Evolutionary conservation across 2,113 vertebrate species (phyloP), one percentile per base, ranked within the genome.

Genomic region (Ammodytes dubius): DNA sequence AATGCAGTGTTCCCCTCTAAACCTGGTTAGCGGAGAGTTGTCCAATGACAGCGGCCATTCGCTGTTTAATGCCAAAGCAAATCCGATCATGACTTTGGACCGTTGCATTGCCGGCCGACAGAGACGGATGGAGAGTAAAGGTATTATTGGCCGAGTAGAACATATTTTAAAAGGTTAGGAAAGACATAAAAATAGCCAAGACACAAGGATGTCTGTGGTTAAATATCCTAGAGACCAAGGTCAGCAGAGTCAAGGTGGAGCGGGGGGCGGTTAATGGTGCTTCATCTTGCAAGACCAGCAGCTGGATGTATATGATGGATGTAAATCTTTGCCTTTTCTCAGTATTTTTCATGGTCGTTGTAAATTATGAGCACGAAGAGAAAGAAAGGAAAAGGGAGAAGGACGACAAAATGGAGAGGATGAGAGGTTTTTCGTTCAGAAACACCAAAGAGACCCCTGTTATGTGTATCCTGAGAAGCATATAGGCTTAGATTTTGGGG

Each of bases 1-100:
- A 93, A 95, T 92, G 91, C 59, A 71, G 59, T 10, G 77, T 68
- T 85, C 66, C 61, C 74, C 81, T 85, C 77, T 87, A 91, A 94
- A 94, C 91, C 89, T 89, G 91, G 94, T 95, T 93, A 93, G 89
- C 78, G 74, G 50, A 70, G 58, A 82, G 87, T 90, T 83, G 82
- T 79, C 89, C 87, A 73, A 83, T 89, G 86, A 88, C 83, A 82
- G 78, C 74, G 78, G 89, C 66, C 86, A 89, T 92, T 92, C 87
- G 83, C 93, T 89, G 78, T 88, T 95, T 94, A 93, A 93, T 92
- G 81, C 90, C 86, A 67, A 83, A 83, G 27, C 67, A 89, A 93
- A 95, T 94, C 87, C 78, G 93, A 95, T 95, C 95, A 95, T 88
- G 89, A 81, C 74, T 92, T 94, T 91, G 46, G 42, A 39, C 27